These are phyloP conservation scores for Corythucha ciliata DNA, from an alignment of 2,888 invertebrate genomes.

Conservation along the genomic window DNA sequence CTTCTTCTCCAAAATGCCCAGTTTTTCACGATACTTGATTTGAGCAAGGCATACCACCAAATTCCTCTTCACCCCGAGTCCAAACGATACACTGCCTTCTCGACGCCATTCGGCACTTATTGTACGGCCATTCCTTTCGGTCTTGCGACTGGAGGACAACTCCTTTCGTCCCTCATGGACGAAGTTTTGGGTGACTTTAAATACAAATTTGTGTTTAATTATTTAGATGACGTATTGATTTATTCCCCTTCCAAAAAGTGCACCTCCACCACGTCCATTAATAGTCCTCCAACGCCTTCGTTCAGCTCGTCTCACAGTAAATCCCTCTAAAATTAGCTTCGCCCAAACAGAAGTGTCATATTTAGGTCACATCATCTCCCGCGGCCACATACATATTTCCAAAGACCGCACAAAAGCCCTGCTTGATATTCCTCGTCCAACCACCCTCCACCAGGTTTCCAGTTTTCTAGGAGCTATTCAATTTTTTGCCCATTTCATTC, in stretches of 20 bases:
- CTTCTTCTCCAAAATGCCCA: slow-evolving; percentile 4
- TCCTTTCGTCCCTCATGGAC: slow-evolving; percentile 25
- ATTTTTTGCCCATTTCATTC: slow-evolving; percentile 36
- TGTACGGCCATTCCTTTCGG: slow-evolving; percentile 25
- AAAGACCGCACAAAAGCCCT: slow-evolving; percentile 28
- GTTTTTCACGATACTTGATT: slow-evolving; percentile 22
- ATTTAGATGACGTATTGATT: slow-evolving; percentile 28
- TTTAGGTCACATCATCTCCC: slow-evolving; percentile 21
- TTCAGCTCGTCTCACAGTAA: slow-evolving; percentile 31
- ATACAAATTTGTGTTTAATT: slow-evolving; percentile 26
- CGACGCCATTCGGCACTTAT: slow-evolving; percentile 17
- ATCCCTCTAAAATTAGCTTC: slow-evolving; percentile 30
- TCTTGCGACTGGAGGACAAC: slow-evolving; percentile 21
- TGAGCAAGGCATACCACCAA: slow-evolving; percentile 25
- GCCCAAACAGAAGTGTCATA: slow-evolving; percentile 16
- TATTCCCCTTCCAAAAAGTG: no score
- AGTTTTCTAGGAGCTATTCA: slow-evolving; percentile 33
- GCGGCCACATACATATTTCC: slow-evolving; percentile 23
- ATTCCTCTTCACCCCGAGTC: slow-evolving; percentile 12
- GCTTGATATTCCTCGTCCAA: slow-evolving; percentile 24
- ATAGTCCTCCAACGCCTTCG: slow-evolving; percentile 25
- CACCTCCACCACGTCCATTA: no score
- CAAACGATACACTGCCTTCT: slow-evolving; percentile 20
- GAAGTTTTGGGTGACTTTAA: slow-evolving; percentile 24
- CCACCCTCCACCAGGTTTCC: slow-evolving; percentile 27